A percentile compares a stretch with the other conserved stretches of the same genome.
These are phyloP conservation scores for Kradibia gibbosae DNA, from an alignment of 1,140 invertebrate species.

Conservation along the genomic window DNA sequence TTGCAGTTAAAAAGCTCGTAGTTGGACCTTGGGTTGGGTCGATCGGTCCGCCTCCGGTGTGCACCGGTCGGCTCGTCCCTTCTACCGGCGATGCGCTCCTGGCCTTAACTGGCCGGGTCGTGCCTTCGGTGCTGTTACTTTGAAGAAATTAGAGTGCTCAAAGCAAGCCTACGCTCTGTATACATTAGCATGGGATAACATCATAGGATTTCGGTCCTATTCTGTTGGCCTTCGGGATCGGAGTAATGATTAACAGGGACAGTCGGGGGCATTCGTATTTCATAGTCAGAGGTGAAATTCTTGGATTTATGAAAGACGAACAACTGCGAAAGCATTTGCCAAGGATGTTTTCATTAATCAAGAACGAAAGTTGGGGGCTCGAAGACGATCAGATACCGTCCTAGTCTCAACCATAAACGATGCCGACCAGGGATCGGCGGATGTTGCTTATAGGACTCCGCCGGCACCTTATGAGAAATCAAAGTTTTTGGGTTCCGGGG, in stretches of 20 bases:
- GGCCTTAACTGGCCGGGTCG: constrained; percentile 76
- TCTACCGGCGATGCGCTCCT: constrained; percentile 36
- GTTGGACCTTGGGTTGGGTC: constrained; percentile 79
- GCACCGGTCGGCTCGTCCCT: constrained; percentile 64
- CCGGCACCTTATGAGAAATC: constrained; percentile 73
- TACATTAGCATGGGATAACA: constrained; percentile 85
- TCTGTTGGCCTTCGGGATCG: constrained; percentile 81
- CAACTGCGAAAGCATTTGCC: constrained; percentile 84
- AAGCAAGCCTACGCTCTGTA: constrained; percentile 84
- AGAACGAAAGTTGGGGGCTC: constrained; percentile 88
- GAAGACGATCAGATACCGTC: constrained; percentile 88
- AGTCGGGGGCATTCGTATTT: constrained; percentile 83
- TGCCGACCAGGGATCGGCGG: constrained; percentile 83
- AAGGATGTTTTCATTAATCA: constrained; percentile 89
- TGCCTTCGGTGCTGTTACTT: constrained; percentile 81
- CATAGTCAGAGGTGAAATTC: constrained; percentile 82
- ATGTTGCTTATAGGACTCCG: constrained; percentile 73
- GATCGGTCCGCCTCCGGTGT: constrained; percentile 74
- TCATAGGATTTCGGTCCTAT: constrained; percentile 87
- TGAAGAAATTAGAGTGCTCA: constrained; percentile 75
- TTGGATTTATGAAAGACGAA: constrained; percentile 86
- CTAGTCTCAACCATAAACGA: constrained; percentile 91
- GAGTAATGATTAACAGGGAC: constrained; percentile 88
- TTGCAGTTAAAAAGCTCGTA: constrained; percentile 86
- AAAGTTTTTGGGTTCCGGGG: constrained; percentile 89